Evolutionary conservation across 2,888 invertebrate genomes (phyloP), one percentile per base, ranked within the genome.

Genomic region (Boloria selene): DNA sequence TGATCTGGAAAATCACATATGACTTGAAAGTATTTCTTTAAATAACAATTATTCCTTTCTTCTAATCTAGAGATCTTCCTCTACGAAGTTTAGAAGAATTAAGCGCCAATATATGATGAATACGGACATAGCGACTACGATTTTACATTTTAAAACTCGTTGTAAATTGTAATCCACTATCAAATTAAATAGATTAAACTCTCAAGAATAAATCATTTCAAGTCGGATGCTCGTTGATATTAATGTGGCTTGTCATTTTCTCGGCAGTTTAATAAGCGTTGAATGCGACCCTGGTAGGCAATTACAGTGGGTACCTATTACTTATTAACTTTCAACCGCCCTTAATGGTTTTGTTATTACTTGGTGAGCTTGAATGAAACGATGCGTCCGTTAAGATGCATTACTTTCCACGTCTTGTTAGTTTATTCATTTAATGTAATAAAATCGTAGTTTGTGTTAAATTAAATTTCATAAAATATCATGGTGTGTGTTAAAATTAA

Each of bases 251-350:
- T 66, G 66, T 66, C 66, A 69, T 56, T 58, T 66, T 58, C 54
- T 47, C 51, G 64, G 62, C 67, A 65, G 52, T 63, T 70, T 62
- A 70, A 64, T 70, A 67, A 67, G 59, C 58, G 61, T 55, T 55
- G 53, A 67, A 63, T 70, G 22, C 70, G 70, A 69, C 69, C 66
- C 70, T 68, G 83, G 75, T 75, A 78, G 77, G 77, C 82, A 85
- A 86, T 87, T 87, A 85, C 81, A 74, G 79, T 22, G 22, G 22
- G 22, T 76, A 74, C 76, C 77, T 77, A 79, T 82, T 79, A 81
- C 86, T 87, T 86, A 87, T 86, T 86, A 85, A 87, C 82, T 85
- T 81, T 83, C 79, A 83, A 83, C 82, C 81, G 79, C 81, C 83
- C 80, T 79, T 85, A 85, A 87, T 86, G 83, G 83, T 82, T 85